These are phyloP conservation scores for Zeugodacus cucurbitae DNA, from an alignment of 1,140 invertebrate genomes.

Conservation along the genomic window DNA sequence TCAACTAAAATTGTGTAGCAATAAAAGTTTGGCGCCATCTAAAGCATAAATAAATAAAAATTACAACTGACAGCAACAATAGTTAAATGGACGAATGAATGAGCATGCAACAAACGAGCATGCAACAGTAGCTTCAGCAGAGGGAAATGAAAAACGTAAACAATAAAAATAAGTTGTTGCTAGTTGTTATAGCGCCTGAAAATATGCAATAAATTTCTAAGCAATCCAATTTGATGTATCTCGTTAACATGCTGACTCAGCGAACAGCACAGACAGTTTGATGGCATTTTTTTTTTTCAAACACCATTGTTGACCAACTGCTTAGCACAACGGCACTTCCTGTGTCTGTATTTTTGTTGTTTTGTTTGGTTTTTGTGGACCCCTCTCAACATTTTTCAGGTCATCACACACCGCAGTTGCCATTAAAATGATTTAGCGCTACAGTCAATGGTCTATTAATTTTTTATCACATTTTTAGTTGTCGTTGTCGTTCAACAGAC, in stretches of 20 bases:
- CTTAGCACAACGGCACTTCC: neutral
- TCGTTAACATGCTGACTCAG: slow-evolving; percentile 52
- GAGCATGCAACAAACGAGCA: neutral
- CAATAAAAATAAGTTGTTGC: neutral
- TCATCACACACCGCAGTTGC: neutral
- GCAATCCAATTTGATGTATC: slow-evolving; percentile 64
- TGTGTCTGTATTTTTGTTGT: neutral
- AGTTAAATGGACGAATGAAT: neutral
- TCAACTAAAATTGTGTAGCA: slow-evolving; percentile 25
- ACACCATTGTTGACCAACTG: neutral
- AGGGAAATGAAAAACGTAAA: neutral
- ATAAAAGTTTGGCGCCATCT: neutral
- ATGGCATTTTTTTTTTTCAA: neutral
- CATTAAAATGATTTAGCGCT: slow-evolving; percentile 49
- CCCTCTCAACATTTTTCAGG: neutral
- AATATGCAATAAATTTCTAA: slow-evolving; percentile 64
- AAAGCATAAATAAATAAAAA: neutral
- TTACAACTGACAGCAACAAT: neutral
- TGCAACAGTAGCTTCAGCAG: neutral
- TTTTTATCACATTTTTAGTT: slow-evolving; percentile 35
- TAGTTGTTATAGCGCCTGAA: slow-evolving; percentile 49
- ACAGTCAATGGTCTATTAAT: slow-evolving; percentile 41
- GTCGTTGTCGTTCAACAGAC: slow-evolving; percentile 10
- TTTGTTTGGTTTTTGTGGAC: too few species aligned
- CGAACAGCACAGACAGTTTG: neutral